Base-by-base conservation (phyloP, 2,888 invertebrate genomes). In the Polylopha cassiicola region DNA sequence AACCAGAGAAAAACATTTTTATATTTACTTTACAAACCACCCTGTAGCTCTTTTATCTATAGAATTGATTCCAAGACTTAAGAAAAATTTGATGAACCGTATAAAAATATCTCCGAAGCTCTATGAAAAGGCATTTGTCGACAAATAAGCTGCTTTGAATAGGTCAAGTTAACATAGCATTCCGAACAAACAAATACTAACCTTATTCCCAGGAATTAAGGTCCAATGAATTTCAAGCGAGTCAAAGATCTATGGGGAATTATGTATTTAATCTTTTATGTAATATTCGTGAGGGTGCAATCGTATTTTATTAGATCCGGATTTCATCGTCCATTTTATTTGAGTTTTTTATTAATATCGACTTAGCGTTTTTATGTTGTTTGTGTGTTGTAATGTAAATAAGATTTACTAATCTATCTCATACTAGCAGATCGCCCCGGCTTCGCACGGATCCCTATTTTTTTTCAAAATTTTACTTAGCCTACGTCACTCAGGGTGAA, bases 111-210 rank as follows among this genome's bases (percentile, higher is more conserved):
- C 39, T 48, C 62, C 50, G 74, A 66, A 73, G 73, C 68, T 66
- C 52, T 61, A 74, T 67, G 56, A 72, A 67, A 60, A 49, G 48
- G 48, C 54, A 74, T 78, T 76, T 78, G 77, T 77, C 76, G 67
- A 65, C 67, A 53, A 44, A 48, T 55, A 58, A 55, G 37, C 48
- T 44, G 36, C 46, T 39, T 44, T 46, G n/a, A n/a, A n/a, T n/a
- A n/a, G 43, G 44, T 33, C 20, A 32, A 37, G 34, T 37, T 31
- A 32, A 33, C 26, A 16, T 55, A 43, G n/a, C n/a, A n/a, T n/a
- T n/a, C 1, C 26, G n/a, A 34, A 5, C 13, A 26, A 16, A 6
- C 6, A 8, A 16, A 5, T 30, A 1, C 6, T 10, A 36, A 30
- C 34, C 24, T 20, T 36, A 20, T 27, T 3, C 6, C 6, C n/a